Conservation (phyloP, 2,888 invertebrate species). For the Cybosia mesomella region DNA sequence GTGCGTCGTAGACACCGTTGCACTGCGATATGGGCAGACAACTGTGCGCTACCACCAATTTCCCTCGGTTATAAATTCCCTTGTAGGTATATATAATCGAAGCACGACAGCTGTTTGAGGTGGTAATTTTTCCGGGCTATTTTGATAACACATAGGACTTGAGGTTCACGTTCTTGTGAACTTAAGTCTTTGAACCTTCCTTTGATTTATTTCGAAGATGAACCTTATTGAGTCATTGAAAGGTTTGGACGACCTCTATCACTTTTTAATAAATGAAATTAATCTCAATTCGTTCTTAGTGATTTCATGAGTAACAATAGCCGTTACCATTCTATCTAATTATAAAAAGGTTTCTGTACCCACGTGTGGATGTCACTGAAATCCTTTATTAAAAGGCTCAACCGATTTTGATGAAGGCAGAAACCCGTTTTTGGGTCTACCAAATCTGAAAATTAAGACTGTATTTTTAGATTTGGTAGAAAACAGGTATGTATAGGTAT, state of each 20-base stretch:
- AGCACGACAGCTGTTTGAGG: slow-evolving; percentile 75
- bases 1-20: slow-evolving; percentile 48
- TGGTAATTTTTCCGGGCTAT: slow-evolving; percentile 69
- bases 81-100: slow-evolving; percentile 55
- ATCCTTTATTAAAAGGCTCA: not conserved
- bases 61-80: slow-evolving; percentile 77
- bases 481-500: no score
- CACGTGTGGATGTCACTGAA: no score
- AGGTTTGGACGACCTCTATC: not conserved
- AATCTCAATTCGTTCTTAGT: not conserved
- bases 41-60: slow-evolving; percentile 67
- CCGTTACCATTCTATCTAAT: no score
- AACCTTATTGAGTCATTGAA: not conserved
- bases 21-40: slow-evolving; percentile 59
- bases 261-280: not conserved
- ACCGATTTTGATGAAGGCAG: not conserved
- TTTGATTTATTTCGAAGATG: not conserved
- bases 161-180: slow-evolving; percentile 6
- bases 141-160: slow-evolving; percentile 21
- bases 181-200: not conserved
- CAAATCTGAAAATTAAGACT: no score
- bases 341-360: no score
- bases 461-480: no score
- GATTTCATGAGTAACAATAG: no score
- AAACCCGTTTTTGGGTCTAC: no score